phyloP scores from a whole-genome alignment of 2,797 vertebrate species.

The Cichlasoma orientale region DNA sequence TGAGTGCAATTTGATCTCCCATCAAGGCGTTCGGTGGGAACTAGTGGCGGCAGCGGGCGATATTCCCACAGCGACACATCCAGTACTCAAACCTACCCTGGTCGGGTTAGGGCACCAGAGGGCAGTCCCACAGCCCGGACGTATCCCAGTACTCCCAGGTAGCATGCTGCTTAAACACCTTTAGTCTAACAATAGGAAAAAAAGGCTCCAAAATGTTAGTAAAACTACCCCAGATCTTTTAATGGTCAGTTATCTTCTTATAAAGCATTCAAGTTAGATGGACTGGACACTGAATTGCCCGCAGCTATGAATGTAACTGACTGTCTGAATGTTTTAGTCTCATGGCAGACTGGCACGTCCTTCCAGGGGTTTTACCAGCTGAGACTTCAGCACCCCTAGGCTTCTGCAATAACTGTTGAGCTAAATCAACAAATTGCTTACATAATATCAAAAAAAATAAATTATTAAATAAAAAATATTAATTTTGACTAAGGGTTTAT shows the following conservation, averaged over 20 bases:
- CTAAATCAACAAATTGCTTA: neutral
- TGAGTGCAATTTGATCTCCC: neutral
- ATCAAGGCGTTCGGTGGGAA: conserved; percentile 71
- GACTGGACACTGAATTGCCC: neutral
- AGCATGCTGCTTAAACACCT: neutral
- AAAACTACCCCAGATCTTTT: neutral
- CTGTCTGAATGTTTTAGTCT: neutral
- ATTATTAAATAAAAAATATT: neutral
- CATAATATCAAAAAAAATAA: neutral
- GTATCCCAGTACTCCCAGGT: conserved; percentile 80
- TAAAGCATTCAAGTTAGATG: neutral
- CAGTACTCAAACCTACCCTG: conserved; percentile 82
- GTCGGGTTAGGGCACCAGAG: conserved; percentile 87
- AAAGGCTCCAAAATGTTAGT: neutral
- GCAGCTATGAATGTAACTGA: neutral
- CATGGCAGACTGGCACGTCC: neutral
- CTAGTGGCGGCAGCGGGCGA: conserved; percentile 59
- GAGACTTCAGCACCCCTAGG: neutral
- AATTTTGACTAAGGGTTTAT: neutral
- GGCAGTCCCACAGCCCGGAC: conserved; percentile 88
- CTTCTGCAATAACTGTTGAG: neutral
- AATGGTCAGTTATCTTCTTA: neutral
- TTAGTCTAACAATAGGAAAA: neutral
- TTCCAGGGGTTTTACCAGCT: neutral
- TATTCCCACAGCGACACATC: conserved; percentile 71